Evolutionary conservation across 1,140 invertebrate species (phyloP).

Genomic region (Mycetomoellerius zeteki): DNA sequence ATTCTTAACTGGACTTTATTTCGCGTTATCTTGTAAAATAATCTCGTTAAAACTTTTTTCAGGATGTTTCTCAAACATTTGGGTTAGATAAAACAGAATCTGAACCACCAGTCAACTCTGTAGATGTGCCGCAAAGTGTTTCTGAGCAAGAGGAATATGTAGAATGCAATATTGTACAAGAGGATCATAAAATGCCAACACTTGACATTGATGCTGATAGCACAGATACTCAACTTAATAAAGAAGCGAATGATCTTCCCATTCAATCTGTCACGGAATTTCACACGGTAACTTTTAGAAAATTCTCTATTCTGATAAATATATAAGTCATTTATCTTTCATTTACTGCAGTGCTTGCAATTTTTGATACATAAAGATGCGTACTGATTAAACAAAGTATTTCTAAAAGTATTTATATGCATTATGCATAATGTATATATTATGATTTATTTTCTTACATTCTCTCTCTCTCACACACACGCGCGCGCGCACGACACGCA

Average conservation of each 20-base stretch:
- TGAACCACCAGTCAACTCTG: slow-evolving; percentile 64
- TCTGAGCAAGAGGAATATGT: slow-evolving; percentile 67
- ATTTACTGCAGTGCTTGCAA: too few relatives aligned
- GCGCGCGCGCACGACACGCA: too few relatives aligned
- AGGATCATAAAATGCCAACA: slow-evolving; percentile 59
- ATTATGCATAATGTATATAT: slow-evolving; percentile 2
- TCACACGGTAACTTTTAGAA: slow-evolving; percentile 36
- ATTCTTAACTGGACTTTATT: slow-evolving; percentile 3
- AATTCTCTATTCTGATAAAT: not conserved
- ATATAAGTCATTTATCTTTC: not conserved
- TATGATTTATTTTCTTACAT: slow-evolving; percentile 1
- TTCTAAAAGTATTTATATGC: not conserved
- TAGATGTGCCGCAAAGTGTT: slow-evolving; percentile 33
- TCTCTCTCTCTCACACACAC: too few relatives aligned
- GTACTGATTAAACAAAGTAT: not conserved
- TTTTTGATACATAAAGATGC: not conserved
- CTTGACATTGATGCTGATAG: slow-evolving; percentile 23
- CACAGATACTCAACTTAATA: slow-evolving; percentile 55
- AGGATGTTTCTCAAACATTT: slow-evolving; percentile 86
- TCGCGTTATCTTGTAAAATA: not conserved
- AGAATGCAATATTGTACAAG: slow-evolving; percentile 51
- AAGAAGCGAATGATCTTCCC: slow-evolving; percentile 52
- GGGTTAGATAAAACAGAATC: slow-evolving; percentile 83
- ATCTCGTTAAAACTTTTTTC: slow-evolving; percentile 38
- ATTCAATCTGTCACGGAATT: slow-evolving; percentile 55